Evolutionary conservation across 2,888 invertebrate species (phyloP).

Genomic region (Drosophila meridiana): DNA sequence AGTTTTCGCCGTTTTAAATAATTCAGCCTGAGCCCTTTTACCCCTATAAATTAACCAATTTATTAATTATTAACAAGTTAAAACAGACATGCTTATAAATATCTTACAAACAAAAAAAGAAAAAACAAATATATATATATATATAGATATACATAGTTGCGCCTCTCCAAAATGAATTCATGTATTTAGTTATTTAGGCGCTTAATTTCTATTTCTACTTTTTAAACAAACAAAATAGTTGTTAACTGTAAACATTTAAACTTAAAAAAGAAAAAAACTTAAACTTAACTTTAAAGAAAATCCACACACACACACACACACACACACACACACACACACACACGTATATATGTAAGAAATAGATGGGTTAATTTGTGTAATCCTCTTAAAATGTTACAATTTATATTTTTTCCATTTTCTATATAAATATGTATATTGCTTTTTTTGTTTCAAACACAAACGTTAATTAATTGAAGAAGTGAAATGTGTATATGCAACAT

Average conservation of each 20-base stretch:
- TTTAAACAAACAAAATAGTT: slow-evolving; percentile 49
- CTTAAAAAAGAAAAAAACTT: slow-evolving; percentile 15
- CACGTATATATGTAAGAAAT: slow-evolving; percentile 14
- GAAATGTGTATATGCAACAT: slow-evolving; percentile 56
- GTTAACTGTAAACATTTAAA: slow-evolving; percentile 52
- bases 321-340: slow-evolving; percentile 10
- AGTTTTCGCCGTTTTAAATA: slow-evolving; percentile 38
- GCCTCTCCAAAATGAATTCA: slow-evolving; percentile 39
- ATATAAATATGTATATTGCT: slow-evolving; percentile 38
- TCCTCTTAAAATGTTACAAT: slow-evolving; percentile 40
- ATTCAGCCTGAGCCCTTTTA: slow-evolving; percentile 5
- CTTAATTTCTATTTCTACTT: slow-evolving; percentile 56
- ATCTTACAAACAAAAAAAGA: background rate
- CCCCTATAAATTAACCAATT: slow-evolving; percentile 15
- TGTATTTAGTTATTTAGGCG: slow-evolving; percentile 68
- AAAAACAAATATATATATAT: slow-evolving; percentile 9
- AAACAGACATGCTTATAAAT: slow-evolving; percentile 24
- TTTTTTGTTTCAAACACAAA: slow-evolving; percentile 47
- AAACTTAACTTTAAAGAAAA: slow-evolving; percentile 22
- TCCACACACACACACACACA: slow-evolving; percentile 15
- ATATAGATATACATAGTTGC: slow-evolving; percentile 26
- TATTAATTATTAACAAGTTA: slow-evolving; percentile 22
- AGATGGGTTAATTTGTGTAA: slow-evolving; percentile 23
- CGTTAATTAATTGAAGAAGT: slow-evolving; percentile 45
- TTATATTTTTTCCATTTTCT: slow-evolving; percentile 39